Evolutionary conservation across 1,140 invertebrate genomes (phyloP).

Genomic region (Hermatobates lingyangjiaoensis): DNA sequence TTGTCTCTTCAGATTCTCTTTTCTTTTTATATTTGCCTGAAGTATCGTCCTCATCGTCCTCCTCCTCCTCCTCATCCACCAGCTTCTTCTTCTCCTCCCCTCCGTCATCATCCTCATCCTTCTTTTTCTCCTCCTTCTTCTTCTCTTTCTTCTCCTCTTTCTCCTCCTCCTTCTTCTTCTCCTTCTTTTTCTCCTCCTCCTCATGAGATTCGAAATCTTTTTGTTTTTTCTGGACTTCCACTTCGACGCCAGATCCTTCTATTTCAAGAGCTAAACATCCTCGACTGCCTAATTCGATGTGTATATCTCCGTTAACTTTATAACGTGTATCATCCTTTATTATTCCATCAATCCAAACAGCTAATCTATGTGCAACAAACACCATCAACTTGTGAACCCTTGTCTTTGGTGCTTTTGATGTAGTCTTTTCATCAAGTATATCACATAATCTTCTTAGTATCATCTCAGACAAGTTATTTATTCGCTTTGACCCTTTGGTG

Average conservation of each 20-base stretch:
- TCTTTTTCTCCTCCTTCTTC: not conserved
- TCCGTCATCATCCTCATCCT: not conserved
- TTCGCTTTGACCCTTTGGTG: no score
- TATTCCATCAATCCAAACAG: no score
- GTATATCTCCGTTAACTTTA: no score
- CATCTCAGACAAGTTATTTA: no score
- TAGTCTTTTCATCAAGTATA: no score
- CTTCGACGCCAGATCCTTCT: not conserved
- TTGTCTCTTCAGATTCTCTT: no score
- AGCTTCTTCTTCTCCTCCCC: not conserved
- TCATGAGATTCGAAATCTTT: not conserved
- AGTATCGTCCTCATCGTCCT: not conserved
- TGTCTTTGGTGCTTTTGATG: no score
- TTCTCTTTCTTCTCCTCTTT: constrained; percentile 2
- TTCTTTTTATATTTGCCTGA: no score
- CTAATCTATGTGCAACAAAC: no score
- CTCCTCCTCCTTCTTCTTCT: constrained; percentile 1
- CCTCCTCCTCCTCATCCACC: constrained; percentile 1
- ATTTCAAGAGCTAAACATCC: not conserved
- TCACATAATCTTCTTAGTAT: no score
- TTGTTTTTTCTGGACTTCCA: not conserved
- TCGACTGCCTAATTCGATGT: not conserved
- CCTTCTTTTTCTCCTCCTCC: not conserved
- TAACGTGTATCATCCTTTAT: no score
- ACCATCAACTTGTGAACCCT: no score